Evolutionary conservation across 2,888 invertebrate genomes (phyloP), one percentile per base, ranked within the genome.

Genomic region (Quadroppia sp.): DNA sequence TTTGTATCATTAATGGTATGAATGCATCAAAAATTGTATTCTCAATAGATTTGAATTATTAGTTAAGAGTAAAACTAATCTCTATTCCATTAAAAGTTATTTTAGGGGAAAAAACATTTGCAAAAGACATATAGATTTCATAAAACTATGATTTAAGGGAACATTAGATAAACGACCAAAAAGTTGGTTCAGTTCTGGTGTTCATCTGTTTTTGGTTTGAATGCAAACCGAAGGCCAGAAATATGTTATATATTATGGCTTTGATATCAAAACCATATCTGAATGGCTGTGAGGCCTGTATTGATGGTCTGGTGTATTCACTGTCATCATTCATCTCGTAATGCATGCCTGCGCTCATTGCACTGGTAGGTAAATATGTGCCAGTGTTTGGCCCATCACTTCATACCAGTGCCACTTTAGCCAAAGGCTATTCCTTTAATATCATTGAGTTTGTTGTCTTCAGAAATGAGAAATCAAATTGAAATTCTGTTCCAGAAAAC

Each of bases 301-400:
- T 30, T 59, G 59, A 59, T 64, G 64, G 25, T 28, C 20, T 59
- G 56, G 3, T 25, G 13, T 59, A 64, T 64, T 64, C 30, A 30
- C 20, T 64, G 64, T 64, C 64, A 64, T 64, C 20, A 32, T 64
- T 64, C 64, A 64, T 64, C n/a, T 20, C 6, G n/a, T 64, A 64
- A 64, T 64, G 64, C 64, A 64, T 64, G 32, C 36, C 30, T 30
- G 28, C 20, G 23, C 50, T 23, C n/a, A 15, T 2, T 45, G 45
- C 45, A 4, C 59, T 59, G 13, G 6, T 59, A 59, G 59, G 59
- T 59, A 30, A 59, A 59, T 59, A 30, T 25, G 53, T 59, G 6
- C 59, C 32, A 23, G 30, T 30, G 6, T 30, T 20, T 30, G 59
- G 15, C 59, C 30, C 59, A 59, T 30, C 59, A 30, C 59, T 59